Percentiles rank a stretch among this genome's conserved stretches.
These are phyloP conservation scores for Pipra filicauda DNA, from an alignment of 2,113 vertebrate genomes.

Conservation along the genomic window DNA sequence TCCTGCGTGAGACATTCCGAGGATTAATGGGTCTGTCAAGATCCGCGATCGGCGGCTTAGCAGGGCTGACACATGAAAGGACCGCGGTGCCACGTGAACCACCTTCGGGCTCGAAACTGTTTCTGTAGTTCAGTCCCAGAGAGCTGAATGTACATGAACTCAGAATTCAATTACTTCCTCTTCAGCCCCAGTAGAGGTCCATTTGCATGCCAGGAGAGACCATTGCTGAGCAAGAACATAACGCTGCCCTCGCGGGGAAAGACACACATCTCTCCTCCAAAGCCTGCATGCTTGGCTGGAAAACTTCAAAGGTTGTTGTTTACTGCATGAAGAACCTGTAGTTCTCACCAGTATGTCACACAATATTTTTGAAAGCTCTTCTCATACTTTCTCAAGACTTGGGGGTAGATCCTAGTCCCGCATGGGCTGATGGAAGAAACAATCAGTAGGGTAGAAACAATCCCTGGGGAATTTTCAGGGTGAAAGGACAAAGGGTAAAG, in stretches of 20 bases:
- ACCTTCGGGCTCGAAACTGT: not conserved
- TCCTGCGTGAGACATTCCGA: not conserved
- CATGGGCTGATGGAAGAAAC: not conserved
- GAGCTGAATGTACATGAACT: not conserved
- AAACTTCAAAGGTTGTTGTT: not conserved
- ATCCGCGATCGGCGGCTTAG: not conserved
- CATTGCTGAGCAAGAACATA: not conserved
- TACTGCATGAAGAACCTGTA: not conserved
- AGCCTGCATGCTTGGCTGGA: not conserved
- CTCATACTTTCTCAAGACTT: not conserved
- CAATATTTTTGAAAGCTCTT: not conserved
- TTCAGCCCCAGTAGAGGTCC: not conserved
- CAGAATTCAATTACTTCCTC: not conserved
- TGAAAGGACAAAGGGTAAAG: not conserved
- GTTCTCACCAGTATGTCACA: not conserved
- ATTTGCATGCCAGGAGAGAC: not conserved
- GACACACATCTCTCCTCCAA: not conserved
- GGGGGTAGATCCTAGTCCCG: not conserved
- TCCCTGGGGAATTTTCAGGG: not conserved
- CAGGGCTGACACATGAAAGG: slow-evolving; percentile 14
- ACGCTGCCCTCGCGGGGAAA: fast-evolving
- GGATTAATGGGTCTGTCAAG: slow-evolving; percentile 40
- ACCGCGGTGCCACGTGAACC: not conserved
- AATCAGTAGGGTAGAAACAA: not conserved
- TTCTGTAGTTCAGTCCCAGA: not conserved